Percentiles rank a stretch among this genome's conserved stretches.
phyloP scores from a whole-genome alignment of 2,113 vertebrate species.

The Burhinus bistriatus region DNA sequence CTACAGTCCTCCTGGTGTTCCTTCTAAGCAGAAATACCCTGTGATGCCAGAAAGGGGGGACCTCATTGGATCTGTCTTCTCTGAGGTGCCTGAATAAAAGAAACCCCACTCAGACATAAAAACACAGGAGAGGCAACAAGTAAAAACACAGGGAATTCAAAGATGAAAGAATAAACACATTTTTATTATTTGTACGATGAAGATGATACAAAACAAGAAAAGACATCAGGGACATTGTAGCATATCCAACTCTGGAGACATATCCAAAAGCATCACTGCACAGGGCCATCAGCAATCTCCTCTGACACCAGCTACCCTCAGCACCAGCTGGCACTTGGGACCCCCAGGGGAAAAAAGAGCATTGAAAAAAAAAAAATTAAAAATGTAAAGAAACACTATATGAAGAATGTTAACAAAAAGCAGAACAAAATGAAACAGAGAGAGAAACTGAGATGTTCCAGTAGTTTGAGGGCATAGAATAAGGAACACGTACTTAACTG shows the following conservation, averaged over 20 bases:
- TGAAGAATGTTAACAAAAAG: accelerated
- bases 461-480: accelerated
- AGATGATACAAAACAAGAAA: background rate
- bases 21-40: background rate
- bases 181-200: background rate
- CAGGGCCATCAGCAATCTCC: background rate
- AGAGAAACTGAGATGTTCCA: accelerated
- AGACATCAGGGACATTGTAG: accelerated
- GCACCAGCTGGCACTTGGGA: accelerated
- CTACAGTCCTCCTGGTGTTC: background rate
- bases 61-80: background rate
- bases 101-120: background rate
- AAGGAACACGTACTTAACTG: accelerated
- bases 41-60: background rate
- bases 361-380: accelerated
- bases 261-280: background rate
- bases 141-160: background rate
- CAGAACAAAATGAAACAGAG: too few species aligned
- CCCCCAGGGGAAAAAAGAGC: accelerated
- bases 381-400: background rate
- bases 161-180: background rate
- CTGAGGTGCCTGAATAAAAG: background rate
- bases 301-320: background rate
- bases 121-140: accelerated
- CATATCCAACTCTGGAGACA: background rate